A percentile compares a stretch with the other conserved stretches of the same genome.
phyloP scores from a whole-genome alignment of 2,888 invertebrate species.

The Tenthredo livida region DNA sequence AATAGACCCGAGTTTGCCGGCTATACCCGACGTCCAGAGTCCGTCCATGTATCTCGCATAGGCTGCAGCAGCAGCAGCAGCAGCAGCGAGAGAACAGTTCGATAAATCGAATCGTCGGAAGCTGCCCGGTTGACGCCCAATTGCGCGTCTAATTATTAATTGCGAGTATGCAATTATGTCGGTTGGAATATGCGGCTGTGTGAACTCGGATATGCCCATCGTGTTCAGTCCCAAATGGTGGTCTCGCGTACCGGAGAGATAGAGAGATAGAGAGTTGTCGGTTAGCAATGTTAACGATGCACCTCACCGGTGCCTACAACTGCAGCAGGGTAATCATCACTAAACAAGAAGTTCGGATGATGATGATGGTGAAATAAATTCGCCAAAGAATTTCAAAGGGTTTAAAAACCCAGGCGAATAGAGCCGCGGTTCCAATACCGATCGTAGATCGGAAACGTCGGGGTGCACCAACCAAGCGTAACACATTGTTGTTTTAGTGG shows the following conservation, averaged over 20 bases:
- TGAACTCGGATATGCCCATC: neutral
- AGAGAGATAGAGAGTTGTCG: neutral
- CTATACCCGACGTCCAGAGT: conserved; percentile 7
- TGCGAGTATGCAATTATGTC: conserved; percentile 72
- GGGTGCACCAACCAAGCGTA: neutral
- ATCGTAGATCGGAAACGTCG: neutral
- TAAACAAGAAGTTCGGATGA: neutral
- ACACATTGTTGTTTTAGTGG: conserved; percentile 3
- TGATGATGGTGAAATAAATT: neutral
- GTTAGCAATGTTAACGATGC: conserved; percentile 34
- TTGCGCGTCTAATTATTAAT: conserved; percentile 76
- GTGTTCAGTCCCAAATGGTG: conserved; percentile 1
- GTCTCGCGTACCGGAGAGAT: neutral
- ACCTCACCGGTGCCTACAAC: neutral
- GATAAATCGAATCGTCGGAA: conserved; percentile 73
- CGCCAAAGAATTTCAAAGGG: neutral
- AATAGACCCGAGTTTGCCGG: neutral
- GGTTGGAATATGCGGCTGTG: conserved; percentile 49
- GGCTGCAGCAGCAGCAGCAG: no score
- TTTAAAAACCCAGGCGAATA: neutral
- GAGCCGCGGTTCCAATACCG: neutral
- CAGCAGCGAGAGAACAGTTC: conserved; percentile 62
- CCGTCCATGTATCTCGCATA: neutral
- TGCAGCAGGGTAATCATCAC: neutral
- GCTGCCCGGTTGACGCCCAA: conserved; percentile 70